Percentiles rank a stretch among this genome's conserved stretches.
Evolutionary conservation across 2,797 vertebrate species (phyloP).

Genomic region (Pseudochaenichthys georgianus): DNA sequence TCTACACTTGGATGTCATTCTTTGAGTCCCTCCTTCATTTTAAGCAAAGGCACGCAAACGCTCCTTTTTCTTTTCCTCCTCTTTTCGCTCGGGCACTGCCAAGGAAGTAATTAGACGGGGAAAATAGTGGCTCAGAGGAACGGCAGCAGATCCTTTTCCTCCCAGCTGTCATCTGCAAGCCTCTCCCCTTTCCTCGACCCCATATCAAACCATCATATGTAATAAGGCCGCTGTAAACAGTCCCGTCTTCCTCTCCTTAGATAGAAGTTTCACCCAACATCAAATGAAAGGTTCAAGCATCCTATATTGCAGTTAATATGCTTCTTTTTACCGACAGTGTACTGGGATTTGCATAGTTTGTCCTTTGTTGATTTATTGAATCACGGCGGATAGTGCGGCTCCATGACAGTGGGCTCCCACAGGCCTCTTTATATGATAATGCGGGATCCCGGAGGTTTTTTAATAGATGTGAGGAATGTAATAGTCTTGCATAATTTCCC

Average conservation of each 20-base stretch:
- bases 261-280: slow-evolving; percentile 73
- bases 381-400: slow-evolving; percentile 60
- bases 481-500: slow-evolving; percentile 84
- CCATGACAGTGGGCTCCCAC: slow-evolving; percentile 73
- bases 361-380: slow-evolving; percentile 85
- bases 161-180: slow-evolving; percentile 64
- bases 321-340: slow-evolving; percentile 78
- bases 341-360: slow-evolving; percentile 85
- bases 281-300: slow-evolving; percentile 76
- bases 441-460: slow-evolving; percentile 70
- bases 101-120: slow-evolving; percentile 68
- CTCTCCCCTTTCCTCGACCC: slow-evolving; percentile 48
- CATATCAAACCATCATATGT: slow-evolving; percentile 75
- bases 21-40: slow-evolving; percentile 17
- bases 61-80: neutral
- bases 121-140: slow-evolving; percentile 59
- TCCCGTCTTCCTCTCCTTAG: slow-evolving; percentile 56
- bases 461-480: slow-evolving; percentile 81
- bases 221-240: slow-evolving; percentile 72
- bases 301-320: slow-evolving; percentile 80
- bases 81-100: slow-evolving; percentile 33
- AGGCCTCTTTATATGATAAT: slow-evolving; percentile 90
- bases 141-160: slow-evolving; percentile 60
- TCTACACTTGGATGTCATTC: neutral
- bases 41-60: slow-evolving; percentile 37